Conservation (phyloP, 2,888 invertebrate species). For the Nipponacmea schrenckii region DNA sequence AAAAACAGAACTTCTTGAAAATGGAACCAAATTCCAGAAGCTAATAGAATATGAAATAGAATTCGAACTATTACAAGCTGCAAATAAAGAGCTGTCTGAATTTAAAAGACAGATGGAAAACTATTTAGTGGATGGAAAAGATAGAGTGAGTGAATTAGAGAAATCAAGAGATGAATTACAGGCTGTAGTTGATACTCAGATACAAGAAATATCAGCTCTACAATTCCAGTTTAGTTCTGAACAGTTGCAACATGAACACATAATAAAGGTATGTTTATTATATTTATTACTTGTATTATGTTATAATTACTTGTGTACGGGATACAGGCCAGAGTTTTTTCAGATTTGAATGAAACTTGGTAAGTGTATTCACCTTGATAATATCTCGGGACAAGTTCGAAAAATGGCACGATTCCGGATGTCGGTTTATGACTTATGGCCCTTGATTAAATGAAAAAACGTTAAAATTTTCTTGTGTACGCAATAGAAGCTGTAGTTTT, state of each 20-base stretch:
- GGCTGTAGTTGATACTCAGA: conserved; percentile 41
- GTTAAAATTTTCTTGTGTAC: no score
- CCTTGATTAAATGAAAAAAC: no score
- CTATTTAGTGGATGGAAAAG: conserved; percentile 22
- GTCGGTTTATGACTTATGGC: no score
- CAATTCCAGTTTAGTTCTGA: conserved; percentile 66
- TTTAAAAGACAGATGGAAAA: conserved; percentile 23
- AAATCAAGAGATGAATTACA: conserved; percentile 15
- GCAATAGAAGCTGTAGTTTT: no score
- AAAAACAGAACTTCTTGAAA: background rate
- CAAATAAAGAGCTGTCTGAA: conserved; percentile 15
- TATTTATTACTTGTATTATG: no score
- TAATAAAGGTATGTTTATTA: conserved; percentile 49
- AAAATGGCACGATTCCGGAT: no score
- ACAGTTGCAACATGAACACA: conserved; percentile 57
- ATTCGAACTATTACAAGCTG: conserved; percentile 10
- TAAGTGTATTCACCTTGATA: no score
- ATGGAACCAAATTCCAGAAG: background rate
- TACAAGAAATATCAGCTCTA: conserved; percentile 62
- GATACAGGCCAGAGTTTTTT: no score
- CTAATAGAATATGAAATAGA: conserved; percentile 15
- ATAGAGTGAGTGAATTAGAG: conserved; percentile 15
- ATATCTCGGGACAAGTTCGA: no score
- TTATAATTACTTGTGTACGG: no score
- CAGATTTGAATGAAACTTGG: no score